A percentile compares a stretch with the other conserved stretches of the same genome.
Evolutionary conservation across 2,888 invertebrate genomes (phyloP).

Genomic region (Limnephilus marmoratus): DNA sequence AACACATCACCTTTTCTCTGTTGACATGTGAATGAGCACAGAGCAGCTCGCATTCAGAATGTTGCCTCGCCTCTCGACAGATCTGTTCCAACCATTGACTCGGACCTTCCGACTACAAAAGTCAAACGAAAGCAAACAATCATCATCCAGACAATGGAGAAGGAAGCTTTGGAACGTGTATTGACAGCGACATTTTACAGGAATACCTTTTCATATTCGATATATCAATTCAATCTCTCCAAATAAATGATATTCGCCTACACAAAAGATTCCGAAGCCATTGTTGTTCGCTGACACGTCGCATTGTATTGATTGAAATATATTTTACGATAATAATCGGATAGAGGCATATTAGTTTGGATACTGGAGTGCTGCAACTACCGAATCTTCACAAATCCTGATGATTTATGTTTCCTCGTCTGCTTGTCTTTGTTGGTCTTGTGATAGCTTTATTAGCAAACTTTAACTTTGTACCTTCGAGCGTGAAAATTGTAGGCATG

Average conservation of each 20-base stretch:
- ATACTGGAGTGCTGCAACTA: constrained; percentile 35
- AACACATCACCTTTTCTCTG: constrained; percentile 58
- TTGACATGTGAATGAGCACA: constrained; percentile 56
- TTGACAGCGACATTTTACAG: constrained; percentile 56
- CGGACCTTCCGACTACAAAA: constrained; percentile 53
- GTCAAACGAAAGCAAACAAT: constrained; percentile 51
- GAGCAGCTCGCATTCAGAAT: constrained; percentile 26
- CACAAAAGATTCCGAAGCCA: constrained; percentile 26
- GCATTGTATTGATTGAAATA: constrained; percentile 55
- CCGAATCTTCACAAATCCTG: not conserved
- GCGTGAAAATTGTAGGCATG: constrained; percentile 57
- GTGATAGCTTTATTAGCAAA: constrained; percentile 56
- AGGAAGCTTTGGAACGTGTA: constrained; percentile 51
- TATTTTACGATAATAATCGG: constrained; percentile 59
- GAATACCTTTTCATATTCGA: constrained; percentile 49
- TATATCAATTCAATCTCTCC: constrained; percentile 44
- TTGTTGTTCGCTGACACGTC: constrained; percentile 41
- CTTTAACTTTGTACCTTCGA: constrained; percentile 41
- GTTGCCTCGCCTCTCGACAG: constrained; percentile 53
- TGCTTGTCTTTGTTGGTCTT: constrained; percentile 19
- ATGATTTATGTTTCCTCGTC: constrained; percentile 49
- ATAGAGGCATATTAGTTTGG: constrained; percentile 42
- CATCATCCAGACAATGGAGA: constrained; percentile 30
- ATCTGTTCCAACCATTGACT: constrained; percentile 49
- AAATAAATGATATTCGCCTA: constrained; percentile 45